Evolutionary conservation across 2,797 vertebrate genomes (phyloP).

Genomic region (Synaphobranchus kaupii): DNA sequence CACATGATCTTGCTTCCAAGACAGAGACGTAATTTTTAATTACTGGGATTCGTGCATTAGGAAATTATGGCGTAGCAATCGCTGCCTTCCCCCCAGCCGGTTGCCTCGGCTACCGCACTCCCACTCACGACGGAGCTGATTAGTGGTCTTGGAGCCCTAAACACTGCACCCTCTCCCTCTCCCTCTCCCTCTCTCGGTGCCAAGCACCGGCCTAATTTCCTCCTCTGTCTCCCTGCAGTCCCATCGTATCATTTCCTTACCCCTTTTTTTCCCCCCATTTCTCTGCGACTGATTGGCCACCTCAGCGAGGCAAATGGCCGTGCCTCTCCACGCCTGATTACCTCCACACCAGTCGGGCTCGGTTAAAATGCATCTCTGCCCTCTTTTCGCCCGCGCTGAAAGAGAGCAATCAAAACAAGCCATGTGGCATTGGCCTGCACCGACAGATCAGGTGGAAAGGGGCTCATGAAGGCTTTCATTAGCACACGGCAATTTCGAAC

Average conservation of each 20-base stretch:
- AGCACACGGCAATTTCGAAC: conserved; percentile 44
- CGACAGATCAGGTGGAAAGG: conserved; percentile 57
- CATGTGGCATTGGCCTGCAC: conserved; percentile 60
- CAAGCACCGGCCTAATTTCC: conserved; percentile 49
- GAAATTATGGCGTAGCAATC: conserved; percentile 26
- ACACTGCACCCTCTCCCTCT: conserved; percentile 51
- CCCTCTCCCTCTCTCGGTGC: background rate
- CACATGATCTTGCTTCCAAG: background rate
- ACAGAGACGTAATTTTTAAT: conserved; percentile 31
- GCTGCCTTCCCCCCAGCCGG: background rate
- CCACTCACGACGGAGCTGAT: conserved; percentile 47
- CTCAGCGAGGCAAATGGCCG: conserved; percentile 76
- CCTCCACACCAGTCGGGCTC: conserved; percentile 72
- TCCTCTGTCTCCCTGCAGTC: conserved; percentile 57
- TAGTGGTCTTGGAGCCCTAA: conserved; percentile 66
- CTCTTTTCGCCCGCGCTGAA: conserved; percentile 60
- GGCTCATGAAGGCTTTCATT: conserved; percentile 47
- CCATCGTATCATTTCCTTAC: conserved; percentile 77
- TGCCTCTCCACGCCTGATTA: conserved; percentile 77
- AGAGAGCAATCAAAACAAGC: conserved; percentile 58
- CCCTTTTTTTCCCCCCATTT: conserved; percentile 48
- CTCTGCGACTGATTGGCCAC: conserved; percentile 75
- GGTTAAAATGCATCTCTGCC: conserved; percentile 74
- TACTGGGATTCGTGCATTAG: conserved; percentile 29
- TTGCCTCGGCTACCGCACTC: conserved; percentile 35